Conservation (phyloP, 2,113 vertebrate species). For the Planiliza haematocheilus region DNA sequence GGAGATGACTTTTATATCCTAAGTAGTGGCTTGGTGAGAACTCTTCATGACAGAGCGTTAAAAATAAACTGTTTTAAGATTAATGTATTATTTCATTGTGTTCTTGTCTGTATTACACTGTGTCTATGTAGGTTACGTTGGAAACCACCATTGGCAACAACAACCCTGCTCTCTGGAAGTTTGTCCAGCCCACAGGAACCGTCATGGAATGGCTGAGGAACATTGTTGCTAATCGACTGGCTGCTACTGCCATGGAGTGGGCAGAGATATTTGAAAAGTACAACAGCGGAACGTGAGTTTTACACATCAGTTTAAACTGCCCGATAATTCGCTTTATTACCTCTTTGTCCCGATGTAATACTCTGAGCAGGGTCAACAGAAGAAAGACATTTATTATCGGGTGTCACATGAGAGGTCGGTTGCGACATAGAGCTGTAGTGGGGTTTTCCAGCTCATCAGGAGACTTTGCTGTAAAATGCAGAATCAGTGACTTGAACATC, state of each 20-base stretch:
- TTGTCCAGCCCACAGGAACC: conserved; percentile 82
- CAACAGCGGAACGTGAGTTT: conserved; percentile 96
- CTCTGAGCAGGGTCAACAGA: conserved; percentile 1
- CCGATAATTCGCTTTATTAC: background rate
- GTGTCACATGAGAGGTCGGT: conserved; percentile 34
- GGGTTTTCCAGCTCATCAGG: background rate
- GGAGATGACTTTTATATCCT: conserved; percentile 96
- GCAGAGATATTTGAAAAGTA: conserved; percentile 84
- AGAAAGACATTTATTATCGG: background rate
- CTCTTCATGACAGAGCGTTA: background rate
- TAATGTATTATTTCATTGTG: background rate
- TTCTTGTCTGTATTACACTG: background rate
- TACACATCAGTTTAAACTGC: background rate
- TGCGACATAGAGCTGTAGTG: background rate
- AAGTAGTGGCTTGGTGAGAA: conserved; percentile 93
- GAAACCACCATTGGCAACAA: conserved; percentile 97
- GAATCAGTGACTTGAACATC: background rate
- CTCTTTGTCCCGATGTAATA: background rate
- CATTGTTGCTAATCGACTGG: conserved; percentile 91
- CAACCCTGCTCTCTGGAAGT: conserved; percentile 89
- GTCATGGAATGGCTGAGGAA: conserved; percentile 96
- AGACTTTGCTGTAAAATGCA: conserved; percentile 21
- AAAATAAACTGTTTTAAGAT: background rate
- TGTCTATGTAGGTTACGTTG: conserved; percentile 85
- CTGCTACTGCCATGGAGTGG: conserved; percentile 86